Evolutionary conservation across 2,797 vertebrate species (phyloP), one percentile per base, ranked within the genome.

Genomic region (Spinus olivaceus): DNA sequence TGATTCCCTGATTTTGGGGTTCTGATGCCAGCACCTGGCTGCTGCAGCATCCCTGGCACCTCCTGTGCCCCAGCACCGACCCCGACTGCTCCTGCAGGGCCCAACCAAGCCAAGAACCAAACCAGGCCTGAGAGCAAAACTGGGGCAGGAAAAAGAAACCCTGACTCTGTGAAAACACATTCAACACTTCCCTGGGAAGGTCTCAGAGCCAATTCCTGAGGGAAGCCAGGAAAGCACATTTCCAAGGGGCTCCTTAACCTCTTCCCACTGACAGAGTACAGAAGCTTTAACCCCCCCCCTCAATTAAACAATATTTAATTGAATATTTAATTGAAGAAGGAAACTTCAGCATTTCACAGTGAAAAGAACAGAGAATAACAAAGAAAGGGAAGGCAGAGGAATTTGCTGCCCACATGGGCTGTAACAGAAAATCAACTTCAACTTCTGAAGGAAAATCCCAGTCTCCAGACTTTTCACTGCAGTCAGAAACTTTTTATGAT

Each of bases 131-230:
- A 70, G 67, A 78, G 60, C 59, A 56, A 57, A 70, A 60, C 2
- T 56, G 33, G 4, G 33, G 25, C 2, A n/a, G 60, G 57, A 51
- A 78, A 76, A 83, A 59, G 69, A 83, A 95, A 84, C 74, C 56
- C 50, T 47, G 65, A 28, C 69, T 51, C 49, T 35, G 88, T 51
- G 71, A 79, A 92, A 95, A 95, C 81, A 89, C 90, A 88, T 82
- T 71, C 89, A 93, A 89, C 13, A 67, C 92, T 95, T 93, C 93
- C 94, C 91, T 71, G 79, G 7, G 86, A 95, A 96, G 61, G 76
- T 61, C 79, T 94, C 85, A 89, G 94, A 94, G 33, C 18, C 74
- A 50, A 2, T 47, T 93, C 90, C 88, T 42, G 60, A 60, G 81
- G 81, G 88, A 95, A 69, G 53, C 46, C 79, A 91, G 89, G 30